Evolutionary conservation across 2,888 invertebrate species (phyloP).

Genomic region (Eugnorisma glareosa): DNA sequence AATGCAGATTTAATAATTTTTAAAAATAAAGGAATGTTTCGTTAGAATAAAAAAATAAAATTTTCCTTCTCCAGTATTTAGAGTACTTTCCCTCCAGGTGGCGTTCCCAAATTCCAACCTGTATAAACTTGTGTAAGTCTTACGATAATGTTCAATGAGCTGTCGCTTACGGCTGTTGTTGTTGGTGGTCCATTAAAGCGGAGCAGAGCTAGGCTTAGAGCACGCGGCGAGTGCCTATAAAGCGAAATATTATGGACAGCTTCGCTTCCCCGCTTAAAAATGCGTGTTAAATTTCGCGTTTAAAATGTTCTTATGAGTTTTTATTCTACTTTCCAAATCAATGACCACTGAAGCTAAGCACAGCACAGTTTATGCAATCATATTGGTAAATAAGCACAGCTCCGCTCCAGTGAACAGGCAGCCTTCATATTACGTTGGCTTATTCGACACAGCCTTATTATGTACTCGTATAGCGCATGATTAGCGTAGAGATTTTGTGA

Average conservation of each 20-base stretch:
- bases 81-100: no score
- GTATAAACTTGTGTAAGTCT: no score
- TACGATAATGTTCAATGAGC: neutral
- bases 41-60: no score
- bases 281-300: no score
- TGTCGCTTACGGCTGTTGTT: neutral
- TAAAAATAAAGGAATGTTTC: no score
- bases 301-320: neutral
- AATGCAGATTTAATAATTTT: no score
- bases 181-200: neutral
- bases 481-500: neutral
- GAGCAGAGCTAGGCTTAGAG: neutral
- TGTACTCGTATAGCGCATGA: no score
- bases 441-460: neutral
- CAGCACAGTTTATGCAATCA: neutral
- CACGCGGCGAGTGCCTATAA: neutral
- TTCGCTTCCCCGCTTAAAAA: no score
- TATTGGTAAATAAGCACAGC: neutral
- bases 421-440: slow-evolving; percentile 4
- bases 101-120: no score
- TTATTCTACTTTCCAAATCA: neutral
- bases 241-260: neutral
- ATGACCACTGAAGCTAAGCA: neutral
- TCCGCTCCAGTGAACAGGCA: neutral
- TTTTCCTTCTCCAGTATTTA: no score